phyloP scores from a whole-genome alignment of 2,888 invertebrate species.

The Microctonus aethiopoides region DNA sequence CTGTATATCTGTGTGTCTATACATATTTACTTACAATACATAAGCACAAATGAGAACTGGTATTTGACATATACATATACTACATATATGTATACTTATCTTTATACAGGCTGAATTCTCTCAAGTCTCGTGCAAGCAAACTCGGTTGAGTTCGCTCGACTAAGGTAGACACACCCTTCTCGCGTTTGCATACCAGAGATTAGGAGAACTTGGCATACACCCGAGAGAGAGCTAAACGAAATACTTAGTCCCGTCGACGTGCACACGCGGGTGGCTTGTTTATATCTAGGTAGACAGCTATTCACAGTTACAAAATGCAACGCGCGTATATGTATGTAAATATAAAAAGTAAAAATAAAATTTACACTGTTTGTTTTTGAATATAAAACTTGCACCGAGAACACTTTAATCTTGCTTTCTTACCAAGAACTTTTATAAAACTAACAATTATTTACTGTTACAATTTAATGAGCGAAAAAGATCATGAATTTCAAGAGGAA shows the following conservation, averaged over 20 bases:
- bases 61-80: conserved; percentile 34
- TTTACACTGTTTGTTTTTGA: no score
- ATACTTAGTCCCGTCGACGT: conserved; percentile 22
- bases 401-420: no score
- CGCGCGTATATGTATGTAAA: no score
- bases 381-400: no score
- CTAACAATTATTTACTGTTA: no score
- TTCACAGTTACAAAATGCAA: conserved; percentile 1
- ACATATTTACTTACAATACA: background rate
- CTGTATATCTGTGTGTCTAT: background rate
- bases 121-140: conserved; percentile 25
- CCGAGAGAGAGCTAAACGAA: conserved; percentile 27
- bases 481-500: no score
- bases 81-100: conserved; percentile 35
- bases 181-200: conserved; percentile 40
- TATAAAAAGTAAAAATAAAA: no score
- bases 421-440: no score
- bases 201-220: conserved; percentile 40
- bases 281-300: background rate
- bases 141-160: conserved; percentile 42
- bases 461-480: no score
- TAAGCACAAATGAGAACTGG: conserved; percentile 15
- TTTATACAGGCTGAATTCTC: conserved; percentile 9
- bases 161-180: conserved; percentile 44
- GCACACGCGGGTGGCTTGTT: conserved; percentile 5